Base-by-base conservation (phyloP, 1,140 invertebrate genomes). In the Delia radicum region DNA sequence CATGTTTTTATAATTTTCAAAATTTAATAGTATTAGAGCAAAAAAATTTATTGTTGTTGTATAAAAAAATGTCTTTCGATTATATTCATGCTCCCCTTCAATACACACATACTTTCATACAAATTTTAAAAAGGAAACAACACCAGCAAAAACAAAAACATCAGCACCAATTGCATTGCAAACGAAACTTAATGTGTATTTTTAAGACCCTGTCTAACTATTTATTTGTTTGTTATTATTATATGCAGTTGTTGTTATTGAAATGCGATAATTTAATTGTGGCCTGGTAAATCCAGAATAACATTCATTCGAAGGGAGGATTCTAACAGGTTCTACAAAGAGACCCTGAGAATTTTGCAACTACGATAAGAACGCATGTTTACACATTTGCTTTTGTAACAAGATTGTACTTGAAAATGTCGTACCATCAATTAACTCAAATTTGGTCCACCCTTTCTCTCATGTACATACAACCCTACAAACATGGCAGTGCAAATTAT, bases 261-360 rank as follows among this genome's bases (percentile, higher is more conserved):
- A 69, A 69, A 69, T 69, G 65, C 65, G 65, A 69, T 69, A 69
- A 69, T 69, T 69, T 69, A 69, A 69, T 69, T 69, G 65, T 69
- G 65, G 65, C 31, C 65, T 69, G 24, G 65, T 69, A 33, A 55
- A 55, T 55, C 48, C 21, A 18, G 48, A 55, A 55, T 18, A 55
- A 55, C 48, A 55, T n/a, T 55, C 18, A 21, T 69, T 69, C 18
- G 48, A 55, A 55, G 48, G n/a, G 42, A n/a, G 48, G 48, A 55
- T n/a, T n/a, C 37, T 10, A 42, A 15, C n/a, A 42, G 37, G n/a
- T 10, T 42, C n/a, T 42, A 42, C 37, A 42, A 42, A 42, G 10
- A 13, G 3, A 42, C 3, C 62, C 27, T 65, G 62, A 65, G 62
- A 65, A 65, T 65, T 65, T 42, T 31, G 48, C 65, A 10, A 69